Conservation (phyloP, 35 echinoderm and acorn worm genomes). For the Antedon bifida region DNA sequence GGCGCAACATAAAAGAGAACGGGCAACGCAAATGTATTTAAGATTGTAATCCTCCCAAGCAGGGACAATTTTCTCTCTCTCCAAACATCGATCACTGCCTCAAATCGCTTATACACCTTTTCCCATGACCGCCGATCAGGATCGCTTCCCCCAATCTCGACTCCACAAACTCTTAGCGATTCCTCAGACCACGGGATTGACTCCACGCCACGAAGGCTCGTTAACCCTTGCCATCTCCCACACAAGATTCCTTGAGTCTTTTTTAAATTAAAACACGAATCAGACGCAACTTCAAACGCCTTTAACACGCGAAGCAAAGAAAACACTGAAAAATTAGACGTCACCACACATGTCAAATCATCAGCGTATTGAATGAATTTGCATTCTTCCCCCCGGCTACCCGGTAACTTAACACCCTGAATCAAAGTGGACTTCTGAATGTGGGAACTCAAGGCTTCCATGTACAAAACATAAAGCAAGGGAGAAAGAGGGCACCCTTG, state of each 20-base stretch:
- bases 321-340: neutral
- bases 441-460: too few species aligned
- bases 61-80: neutral
- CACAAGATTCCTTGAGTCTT: too few species aligned
- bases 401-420: conserved; percentile 9
- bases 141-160: neutral
- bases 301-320: neutral
- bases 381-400: neutral
- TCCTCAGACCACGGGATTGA: neutral
- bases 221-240: neutral
- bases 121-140: neutral
- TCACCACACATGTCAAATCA: neutral
- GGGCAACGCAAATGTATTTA: neutral
- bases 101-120: neutral
- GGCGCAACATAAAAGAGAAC: neutral
- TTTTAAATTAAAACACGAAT: too few species aligned
- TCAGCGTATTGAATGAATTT: conserved; percentile 34
- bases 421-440: conserved; percentile 7
- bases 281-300: neutral
- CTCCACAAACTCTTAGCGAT: neutral
- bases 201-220: neutral
- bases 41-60: neutral
- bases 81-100: neutral
- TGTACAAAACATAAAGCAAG: conserved; percentile 31
- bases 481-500: conserved; percentile 39